These are phyloP conservation scores for Himalopsyche anomala DNA, from an alignment of 2,888 invertebrate genomes.

Conservation along the genomic window DNA sequence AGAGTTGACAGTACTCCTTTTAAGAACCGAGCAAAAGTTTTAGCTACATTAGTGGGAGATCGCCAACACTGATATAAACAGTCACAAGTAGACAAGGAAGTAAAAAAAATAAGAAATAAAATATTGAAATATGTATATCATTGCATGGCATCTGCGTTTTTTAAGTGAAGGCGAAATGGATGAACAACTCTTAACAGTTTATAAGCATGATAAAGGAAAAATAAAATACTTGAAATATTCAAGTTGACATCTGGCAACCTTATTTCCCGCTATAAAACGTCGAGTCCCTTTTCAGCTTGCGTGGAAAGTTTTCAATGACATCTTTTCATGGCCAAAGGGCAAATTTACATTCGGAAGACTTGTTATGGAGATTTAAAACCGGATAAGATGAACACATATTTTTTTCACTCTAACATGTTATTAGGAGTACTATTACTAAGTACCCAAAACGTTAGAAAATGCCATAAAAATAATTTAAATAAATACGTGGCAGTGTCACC, in stretches of 20 bases:
- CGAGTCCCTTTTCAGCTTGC: conserved; percentile 26
- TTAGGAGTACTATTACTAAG: no score
- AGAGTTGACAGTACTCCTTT: no score
- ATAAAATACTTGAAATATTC: not conserved
- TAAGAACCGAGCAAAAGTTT: no score
- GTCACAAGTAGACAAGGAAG: no score
- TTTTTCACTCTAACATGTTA: not conserved
- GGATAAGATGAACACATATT: not conserved
- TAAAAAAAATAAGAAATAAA: no score
- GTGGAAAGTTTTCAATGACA: conserved; percentile 37
- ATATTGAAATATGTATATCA: no score
- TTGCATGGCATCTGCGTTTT: not conserved
- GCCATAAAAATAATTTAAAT: no score
- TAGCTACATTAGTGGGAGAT: no score
- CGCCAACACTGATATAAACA: no score
- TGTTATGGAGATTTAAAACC: not conserved
- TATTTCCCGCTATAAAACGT: conserved; percentile 29
- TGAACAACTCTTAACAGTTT: not conserved
- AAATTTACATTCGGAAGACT: conserved; percentile 3
- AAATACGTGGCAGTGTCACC: no score
- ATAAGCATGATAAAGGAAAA: not conserved
- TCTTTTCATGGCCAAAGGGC: conserved; percentile 23
- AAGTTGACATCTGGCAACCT: conserved; percentile 11
- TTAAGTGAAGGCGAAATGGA: not conserved
- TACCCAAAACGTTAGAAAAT: no score